Conservation (phyloP, 2,888 invertebrate species). For the Ochropleura plecta region DNA sequence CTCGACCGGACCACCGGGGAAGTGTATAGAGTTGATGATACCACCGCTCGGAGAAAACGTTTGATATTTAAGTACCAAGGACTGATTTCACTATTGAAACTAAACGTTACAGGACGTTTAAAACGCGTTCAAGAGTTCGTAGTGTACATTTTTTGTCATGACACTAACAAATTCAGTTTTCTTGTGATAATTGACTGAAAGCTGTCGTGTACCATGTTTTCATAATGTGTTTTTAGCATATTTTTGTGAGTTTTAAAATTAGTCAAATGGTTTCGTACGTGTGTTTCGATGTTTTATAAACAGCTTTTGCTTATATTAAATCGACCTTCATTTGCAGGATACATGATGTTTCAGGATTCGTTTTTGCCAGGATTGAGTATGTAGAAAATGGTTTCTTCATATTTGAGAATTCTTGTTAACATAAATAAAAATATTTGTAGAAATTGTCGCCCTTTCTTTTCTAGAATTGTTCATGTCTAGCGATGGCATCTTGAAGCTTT, state of each 20-base stretch:
- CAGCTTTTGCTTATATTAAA: neutral
- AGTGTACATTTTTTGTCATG: neutral
- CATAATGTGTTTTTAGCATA: neutral
- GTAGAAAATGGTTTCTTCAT: neutral
- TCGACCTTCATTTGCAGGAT: neutral
- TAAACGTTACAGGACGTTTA: neutral
- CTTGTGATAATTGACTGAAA: neutral
- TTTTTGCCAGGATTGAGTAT: neutral
- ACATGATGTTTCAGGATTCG: neutral
- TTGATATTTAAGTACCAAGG: neutral
- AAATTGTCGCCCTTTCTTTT: neutral
- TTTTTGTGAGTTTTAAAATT: neutral
- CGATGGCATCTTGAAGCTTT: neutral
- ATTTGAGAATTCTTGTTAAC: neutral
- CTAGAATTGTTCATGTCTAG: neutral
- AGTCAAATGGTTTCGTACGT: neutral
- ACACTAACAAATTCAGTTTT: neutral
- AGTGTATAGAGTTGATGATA: conserved; percentile 74
- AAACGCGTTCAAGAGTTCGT: neutral
- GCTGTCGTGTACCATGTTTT: neutral
- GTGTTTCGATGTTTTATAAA: neutral
- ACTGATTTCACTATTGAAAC: neutral
- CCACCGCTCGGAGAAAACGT: conserved; percentile 30
- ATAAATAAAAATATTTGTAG: too few species aligned
- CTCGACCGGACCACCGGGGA: conserved; percentile 79